Evolutionary conservation across 1,140 invertebrate genomes (phyloP), one percentile per base, ranked within the genome.

Genomic region (Bicyclus anynana): DNA sequence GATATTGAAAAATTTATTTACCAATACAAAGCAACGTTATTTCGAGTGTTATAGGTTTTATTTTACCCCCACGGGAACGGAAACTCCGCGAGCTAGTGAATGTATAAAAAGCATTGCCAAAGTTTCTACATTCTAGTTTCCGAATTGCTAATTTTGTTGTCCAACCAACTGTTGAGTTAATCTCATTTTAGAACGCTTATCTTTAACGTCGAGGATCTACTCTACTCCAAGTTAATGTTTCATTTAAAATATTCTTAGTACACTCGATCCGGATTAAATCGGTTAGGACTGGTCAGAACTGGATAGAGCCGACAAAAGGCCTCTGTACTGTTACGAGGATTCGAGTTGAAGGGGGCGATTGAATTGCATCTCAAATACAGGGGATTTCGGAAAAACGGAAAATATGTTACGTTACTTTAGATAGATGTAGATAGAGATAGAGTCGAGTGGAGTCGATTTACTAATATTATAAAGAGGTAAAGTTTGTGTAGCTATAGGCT

Each of bases 291-390:
- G 37, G 37, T 40, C 17, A 40, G 14, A 17, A 40, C 37, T 14
- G 37, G 13, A 16, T 40, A 16, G 16, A 40, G 40, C 37, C 13
- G 52, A 17, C 21, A 21, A 33, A 38, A 58, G 37, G 37, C 53
- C 40, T 47, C 50, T 50, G n/a, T n/a, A n/a, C n/a, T 40, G n/a
- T 5, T 20, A 58, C 42, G 14, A 49, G 50, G 48, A 16, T 27
- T 55, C 26, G 35, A 54, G 52, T 42, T 40, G 52, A 29, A 46
- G 33, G 27, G 23, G 42, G 35, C 49, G 37, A 20, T 38, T 35
- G 5, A 35, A 38, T 51, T 51, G 37, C 20, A 33, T 40, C 40
- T 38, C 20, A 14, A 46, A 51, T 51, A 38, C 20, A 26, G 13
- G 14, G 44, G 6, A 12, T n/a, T 21, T 16, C 44, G 44, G n/a